Evolutionary conservation across 1,140 invertebrate species (phyloP).

Genomic region (Cydia splendana): DNA sequence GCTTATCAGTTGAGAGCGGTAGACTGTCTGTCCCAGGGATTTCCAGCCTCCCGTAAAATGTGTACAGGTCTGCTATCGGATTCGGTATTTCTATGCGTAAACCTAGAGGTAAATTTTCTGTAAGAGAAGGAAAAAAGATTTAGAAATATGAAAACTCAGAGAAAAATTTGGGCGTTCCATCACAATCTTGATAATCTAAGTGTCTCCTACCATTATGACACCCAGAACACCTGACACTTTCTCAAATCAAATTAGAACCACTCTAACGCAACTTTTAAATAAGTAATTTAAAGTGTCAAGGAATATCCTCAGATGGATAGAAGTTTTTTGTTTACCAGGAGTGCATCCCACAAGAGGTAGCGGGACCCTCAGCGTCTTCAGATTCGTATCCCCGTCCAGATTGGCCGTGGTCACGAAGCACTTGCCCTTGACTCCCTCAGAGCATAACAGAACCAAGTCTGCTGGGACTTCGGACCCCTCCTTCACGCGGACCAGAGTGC

Average conservation of each 20-base stretch:
- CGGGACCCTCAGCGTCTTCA: conserved; percentile 90
- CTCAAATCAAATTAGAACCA: too few relatives aligned
- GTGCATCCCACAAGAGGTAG: conserved; percentile 66
- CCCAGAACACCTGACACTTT: too few relatives aligned
- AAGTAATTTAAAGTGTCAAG: neutral
- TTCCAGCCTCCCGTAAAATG: conserved; percentile 86
- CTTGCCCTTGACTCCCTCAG: conserved; percentile 95
- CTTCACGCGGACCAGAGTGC: conserved; percentile 87
- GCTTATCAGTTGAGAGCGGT: conserved; percentile 84
- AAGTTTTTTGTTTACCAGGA: conserved; percentile 34
- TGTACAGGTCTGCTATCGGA: conserved; percentile 87
- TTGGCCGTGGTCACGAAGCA: conserved; percentile 99
- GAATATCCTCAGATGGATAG: neutral
- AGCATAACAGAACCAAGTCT: conserved; percentile 87
- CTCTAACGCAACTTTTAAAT: too few relatives aligned
- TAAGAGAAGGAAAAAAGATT: conserved; percentile 31
- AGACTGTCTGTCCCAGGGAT: conserved; percentile 72
- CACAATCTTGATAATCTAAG: too few relatives aligned
- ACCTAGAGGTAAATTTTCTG: conserved; percentile 77
- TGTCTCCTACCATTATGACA: too few relatives aligned
- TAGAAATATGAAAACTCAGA: neutral
- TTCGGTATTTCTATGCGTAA: conserved; percentile 86
- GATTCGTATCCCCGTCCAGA: conserved; percentile 98
- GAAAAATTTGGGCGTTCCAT: too few relatives aligned
- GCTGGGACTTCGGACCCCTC: conserved; percentile 89